Evolutionary conservation across 2,888 invertebrate species (phyloP).

Genomic region (Phytoseiulus persimilis): DNA sequence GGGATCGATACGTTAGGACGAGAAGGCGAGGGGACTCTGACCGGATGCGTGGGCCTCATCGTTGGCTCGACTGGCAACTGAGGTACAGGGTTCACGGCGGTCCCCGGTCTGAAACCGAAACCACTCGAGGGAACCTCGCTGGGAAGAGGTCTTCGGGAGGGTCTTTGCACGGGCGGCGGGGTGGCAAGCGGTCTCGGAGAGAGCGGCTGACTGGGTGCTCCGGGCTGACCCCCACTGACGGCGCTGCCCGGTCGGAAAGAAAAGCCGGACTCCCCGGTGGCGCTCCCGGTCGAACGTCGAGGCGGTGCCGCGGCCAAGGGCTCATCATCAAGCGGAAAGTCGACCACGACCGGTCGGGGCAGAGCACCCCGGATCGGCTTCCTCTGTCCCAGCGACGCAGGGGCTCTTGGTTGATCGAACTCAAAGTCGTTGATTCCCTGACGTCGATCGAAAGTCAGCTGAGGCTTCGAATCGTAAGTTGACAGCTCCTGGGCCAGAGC

Average conservation of each 20-base stretch:
- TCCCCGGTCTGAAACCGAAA: constrained; percentile 17
- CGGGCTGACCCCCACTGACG: neutral
- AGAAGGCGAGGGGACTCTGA: neutral
- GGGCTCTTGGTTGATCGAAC: neutral
- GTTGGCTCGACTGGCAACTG: neutral
- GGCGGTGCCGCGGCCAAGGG: neutral
- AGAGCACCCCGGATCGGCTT: neutral
- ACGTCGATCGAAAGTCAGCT: neutral
- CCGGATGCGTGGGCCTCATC: neutral
- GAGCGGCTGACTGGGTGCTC: neutral
- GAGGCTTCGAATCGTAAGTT: neutral
- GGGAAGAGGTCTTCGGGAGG: neutral
- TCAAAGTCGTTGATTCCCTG: neutral
- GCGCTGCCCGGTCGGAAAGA: neutral
- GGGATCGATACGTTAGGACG: neutral
- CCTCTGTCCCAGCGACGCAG: neutral
- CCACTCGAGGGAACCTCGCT: neutral
- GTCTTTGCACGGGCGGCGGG: neutral
- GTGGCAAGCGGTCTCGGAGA: neutral
- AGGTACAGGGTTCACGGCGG: neutral
- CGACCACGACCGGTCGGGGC: neutral
- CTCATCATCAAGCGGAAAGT: neutral
- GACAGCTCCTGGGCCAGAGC: neutral
- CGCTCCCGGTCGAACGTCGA: neutral
- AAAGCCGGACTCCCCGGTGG: neutral